phyloP scores from a whole-genome alignment of 2,888 invertebrate genomes.

The Dasypolia templi region DNA sequence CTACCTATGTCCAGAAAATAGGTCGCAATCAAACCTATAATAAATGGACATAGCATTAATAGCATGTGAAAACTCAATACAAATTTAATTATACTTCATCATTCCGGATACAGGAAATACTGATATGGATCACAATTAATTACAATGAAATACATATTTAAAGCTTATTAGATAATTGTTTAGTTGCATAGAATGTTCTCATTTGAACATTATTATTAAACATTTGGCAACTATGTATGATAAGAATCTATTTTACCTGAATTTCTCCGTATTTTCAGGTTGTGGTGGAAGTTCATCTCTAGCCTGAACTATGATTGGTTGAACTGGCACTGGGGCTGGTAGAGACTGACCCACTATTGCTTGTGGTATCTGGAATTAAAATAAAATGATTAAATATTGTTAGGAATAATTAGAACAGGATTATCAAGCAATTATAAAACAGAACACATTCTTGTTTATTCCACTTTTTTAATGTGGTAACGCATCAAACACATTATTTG shows the following conservation, averaged over 20 bases:
- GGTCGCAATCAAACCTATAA: not conserved
- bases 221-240: not conserved
- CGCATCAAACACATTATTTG: not conserved
- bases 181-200: not conserved
- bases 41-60: not conserved
- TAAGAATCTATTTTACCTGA: conserved; percentile 73
- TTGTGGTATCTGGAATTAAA: conserved; percentile 44
- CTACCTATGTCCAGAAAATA: not conserved
- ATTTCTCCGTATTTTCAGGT: conserved; percentile 76
- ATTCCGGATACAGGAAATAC: not conserved
- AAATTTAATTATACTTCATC: not conserved
- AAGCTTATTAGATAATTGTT: not conserved
- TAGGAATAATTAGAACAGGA: not conserved
- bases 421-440: not conserved
- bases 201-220: not conserved
- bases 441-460: not conserved
- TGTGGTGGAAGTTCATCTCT: conserved; percentile 63
- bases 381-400: not conserved
- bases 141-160: not conserved
- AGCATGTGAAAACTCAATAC: not conserved
- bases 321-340: conserved; percentile 67
- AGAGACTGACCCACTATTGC: conserved; percentile 12
- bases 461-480: not conserved
- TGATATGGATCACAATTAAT: conserved; percentile 7
- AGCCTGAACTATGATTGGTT: conserved; percentile 75